Evolutionary conservation across 2,888 invertebrate genomes (phyloP).

Genomic region (Darwinula stevensoni): DNA sequence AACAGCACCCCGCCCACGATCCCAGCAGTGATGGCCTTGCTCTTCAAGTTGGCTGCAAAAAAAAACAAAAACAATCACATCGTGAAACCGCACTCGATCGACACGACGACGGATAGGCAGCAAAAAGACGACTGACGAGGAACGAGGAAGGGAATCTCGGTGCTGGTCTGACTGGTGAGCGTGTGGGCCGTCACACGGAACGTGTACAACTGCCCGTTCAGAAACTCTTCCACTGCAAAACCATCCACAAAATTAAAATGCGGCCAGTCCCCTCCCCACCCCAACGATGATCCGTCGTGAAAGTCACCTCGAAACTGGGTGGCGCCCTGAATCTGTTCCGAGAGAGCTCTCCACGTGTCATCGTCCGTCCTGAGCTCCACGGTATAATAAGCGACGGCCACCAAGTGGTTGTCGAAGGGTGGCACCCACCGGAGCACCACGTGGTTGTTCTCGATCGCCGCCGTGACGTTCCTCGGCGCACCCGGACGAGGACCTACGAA

Average conservation of each 20-base stretch:
- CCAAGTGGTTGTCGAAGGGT: slow-evolving; percentile 44
- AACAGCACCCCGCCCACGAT: slow-evolving; percentile 88
- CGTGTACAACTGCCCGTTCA: slow-evolving; percentile 66
- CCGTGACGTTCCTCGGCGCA: slow-evolving; percentile 62
- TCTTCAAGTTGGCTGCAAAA: not conserved
- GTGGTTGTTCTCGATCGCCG: slow-evolving; percentile 60
- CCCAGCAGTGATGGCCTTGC: slow-evolving; percentile 57
- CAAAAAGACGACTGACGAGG: slow-evolving; percentile 22
- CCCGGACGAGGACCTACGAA: slow-evolving; percentile 74
- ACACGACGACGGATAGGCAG: not conserved
- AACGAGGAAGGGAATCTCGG: slow-evolving; percentile 59
- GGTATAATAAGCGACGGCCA: slow-evolving; percentile 16
- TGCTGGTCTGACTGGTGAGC: slow-evolving; percentile 52
- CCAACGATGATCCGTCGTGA: too few relatives aligned
- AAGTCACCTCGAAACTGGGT: too few relatives aligned
- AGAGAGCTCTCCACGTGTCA: too few relatives aligned
- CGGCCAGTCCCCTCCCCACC: slow-evolving; percentile 42
- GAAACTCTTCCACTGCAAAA: slow-evolving; percentile 15
- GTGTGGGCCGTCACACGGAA: slow-evolving; percentile 72
- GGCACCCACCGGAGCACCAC: slow-evolving; percentile 66
- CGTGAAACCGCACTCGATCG: not conserved
- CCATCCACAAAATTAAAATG: slow-evolving; percentile 50
- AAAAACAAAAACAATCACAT: not conserved
- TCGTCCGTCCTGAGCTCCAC: too few relatives aligned
- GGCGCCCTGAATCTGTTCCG: too few relatives aligned